Conservation (phyloP, 1,140 invertebrate genomes). For the Nasonia vitripennis region DNA sequence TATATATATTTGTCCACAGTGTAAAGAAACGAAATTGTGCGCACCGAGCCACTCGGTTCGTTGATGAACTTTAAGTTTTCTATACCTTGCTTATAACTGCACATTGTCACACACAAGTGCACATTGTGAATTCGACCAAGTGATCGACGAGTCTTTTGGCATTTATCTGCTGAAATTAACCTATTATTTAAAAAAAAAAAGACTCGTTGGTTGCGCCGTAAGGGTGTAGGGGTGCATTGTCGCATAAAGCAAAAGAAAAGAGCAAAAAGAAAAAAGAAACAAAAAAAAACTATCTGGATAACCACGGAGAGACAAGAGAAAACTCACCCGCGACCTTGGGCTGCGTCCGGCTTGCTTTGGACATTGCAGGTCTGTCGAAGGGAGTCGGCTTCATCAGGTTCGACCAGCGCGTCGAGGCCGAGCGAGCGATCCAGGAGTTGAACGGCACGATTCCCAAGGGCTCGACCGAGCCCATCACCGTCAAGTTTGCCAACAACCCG, state of each 20-base stretch:
- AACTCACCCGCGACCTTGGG: neutral
- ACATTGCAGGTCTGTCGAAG: conserved; percentile 91
- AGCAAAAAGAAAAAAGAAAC: neutral
- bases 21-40: conserved; percentile 72
- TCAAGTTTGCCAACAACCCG: conserved; percentile 99
- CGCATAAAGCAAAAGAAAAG: neutral
- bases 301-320: neutral
- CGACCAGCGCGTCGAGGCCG: conserved; percentile 97
- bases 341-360: neutral
- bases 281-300: neutral
- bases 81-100: conserved; percentile 12
- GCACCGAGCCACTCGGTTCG: conserved; percentile 71
- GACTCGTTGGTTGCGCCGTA: neutral
- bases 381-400: conserved; percentile 99
- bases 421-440: conserved; percentile 97
- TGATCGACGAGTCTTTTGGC: conserved; percentile 6
- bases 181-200: neutral
- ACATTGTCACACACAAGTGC: neutral
- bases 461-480: conserved; percentile 97
- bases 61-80: conserved; percentile 35
- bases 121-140: conserved; percentile 32
- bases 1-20: conserved; percentile 32
- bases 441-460: conserved; percentile 98
- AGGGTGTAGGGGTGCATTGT: too few relatives aligned
- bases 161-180: neutral